phyloP scores from a whole-genome alignment of 2,888 invertebrate species.

The Drosophila antonietae region DNA sequence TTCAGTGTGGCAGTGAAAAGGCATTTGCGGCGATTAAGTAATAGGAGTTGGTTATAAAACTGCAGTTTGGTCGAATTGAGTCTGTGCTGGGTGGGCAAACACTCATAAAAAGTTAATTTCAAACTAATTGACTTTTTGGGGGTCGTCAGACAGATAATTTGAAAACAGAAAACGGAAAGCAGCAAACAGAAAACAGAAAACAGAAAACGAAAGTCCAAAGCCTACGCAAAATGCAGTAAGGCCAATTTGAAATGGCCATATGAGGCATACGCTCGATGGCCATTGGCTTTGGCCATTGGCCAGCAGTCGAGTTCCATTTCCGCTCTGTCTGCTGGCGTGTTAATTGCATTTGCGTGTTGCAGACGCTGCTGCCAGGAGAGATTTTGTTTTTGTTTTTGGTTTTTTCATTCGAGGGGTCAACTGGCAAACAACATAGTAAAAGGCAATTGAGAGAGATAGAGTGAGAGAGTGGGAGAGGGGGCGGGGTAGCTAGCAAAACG shows the following conservation, averaged over 20 bases:
- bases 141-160: slow-evolving; percentile 64
- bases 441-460: slow-evolving; percentile 60
- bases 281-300: slow-evolving; percentile 43
- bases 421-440: slow-evolving; percentile 73
- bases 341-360: slow-evolving; percentile 80
- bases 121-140: slow-evolving; percentile 68
- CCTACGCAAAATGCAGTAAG: slow-evolving; percentile 21
- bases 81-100: background rate
- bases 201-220: slow-evolving; percentile 24
- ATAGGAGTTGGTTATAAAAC: slow-evolving; percentile 14
- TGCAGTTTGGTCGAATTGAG: slow-evolving; percentile 7
- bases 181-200: slow-evolving; percentile 1
- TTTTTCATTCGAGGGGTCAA: slow-evolving; percentile 43
- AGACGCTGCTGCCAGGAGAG: slow-evolving; percentile 53
- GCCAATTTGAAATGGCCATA: slow-evolving; percentile 37
- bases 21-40: slow-evolving; percentile 28
- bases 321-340: slow-evolving; percentile 77
- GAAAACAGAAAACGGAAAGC: slow-evolving; percentile 18
- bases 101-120: slow-evolving; percentile 66
- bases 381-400: slow-evolving; percentile 42
- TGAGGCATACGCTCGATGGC: slow-evolving; percentile 20
- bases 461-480: slow-evolving; percentile 19
- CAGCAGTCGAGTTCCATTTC: slow-evolving; percentile 67
- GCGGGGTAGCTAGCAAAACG: slow-evolving; percentile 20
- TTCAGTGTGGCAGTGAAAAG: background rate